A percentile compares a stretch with the other conserved stretches of the same genome.
These are phyloP conservation scores for Leptonema lineaticorne DNA, from an alignment of 1,140 invertebrate species.

Conservation along the genomic window DNA sequence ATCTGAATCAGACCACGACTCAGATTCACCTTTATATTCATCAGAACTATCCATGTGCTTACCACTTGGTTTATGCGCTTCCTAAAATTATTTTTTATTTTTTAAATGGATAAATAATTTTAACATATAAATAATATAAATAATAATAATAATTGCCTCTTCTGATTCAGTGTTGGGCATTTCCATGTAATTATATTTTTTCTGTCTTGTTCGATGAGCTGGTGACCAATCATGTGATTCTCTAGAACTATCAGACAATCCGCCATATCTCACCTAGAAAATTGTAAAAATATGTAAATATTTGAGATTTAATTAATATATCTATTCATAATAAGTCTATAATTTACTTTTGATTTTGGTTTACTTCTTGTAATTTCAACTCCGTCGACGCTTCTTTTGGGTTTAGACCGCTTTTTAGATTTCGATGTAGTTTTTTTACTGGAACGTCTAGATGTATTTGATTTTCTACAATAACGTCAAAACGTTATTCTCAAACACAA, in stretches of 20 bases:
- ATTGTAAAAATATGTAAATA: too few species aligned
- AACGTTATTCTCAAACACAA: too few species aligned
- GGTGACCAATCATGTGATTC: conserved; percentile 52
- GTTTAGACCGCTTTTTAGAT: too few species aligned
- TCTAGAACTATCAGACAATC: conserved; percentile 46
- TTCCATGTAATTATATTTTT: conserved; percentile 70
- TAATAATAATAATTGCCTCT: conserved; percentile 55
- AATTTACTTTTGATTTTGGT: too few species aligned
- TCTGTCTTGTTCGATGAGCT: conserved; percentile 60
- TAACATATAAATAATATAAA: background rate
- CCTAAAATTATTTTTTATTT: conserved; percentile 44
- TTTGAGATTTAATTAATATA: too few species aligned
- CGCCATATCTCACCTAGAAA: conserved; percentile 53
- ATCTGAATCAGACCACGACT: conserved; percentile 47
- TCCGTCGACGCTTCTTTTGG: too few species aligned
- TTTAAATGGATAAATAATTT: background rate
- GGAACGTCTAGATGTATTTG: too few species aligned
- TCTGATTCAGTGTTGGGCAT: conserved; percentile 68
- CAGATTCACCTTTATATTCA: conserved; percentile 52
- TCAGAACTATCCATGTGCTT: conserved; percentile 58
- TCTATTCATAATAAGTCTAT: too few species aligned
- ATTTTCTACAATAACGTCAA: too few species aligned
- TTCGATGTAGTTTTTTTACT: too few species aligned
- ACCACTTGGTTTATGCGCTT: conserved; percentile 56
- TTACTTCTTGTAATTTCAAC: too few species aligned